These are phyloP conservation scores for Vulpes vulpes DNA, from an alignment of 2,113 vertebrate species.

Conservation along the genomic window DNA sequence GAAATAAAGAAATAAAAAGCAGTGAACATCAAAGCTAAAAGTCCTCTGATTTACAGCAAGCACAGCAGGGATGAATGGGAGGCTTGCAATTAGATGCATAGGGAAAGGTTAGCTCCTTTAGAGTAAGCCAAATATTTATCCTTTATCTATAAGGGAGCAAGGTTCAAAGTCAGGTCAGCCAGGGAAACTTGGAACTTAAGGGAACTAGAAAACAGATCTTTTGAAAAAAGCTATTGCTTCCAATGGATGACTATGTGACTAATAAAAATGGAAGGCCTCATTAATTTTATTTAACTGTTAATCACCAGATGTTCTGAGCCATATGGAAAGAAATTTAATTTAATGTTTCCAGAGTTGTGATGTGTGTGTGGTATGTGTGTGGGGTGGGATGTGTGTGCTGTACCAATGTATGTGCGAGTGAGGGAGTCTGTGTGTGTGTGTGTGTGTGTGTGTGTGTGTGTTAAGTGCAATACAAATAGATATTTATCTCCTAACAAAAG, in stretches of 20 bases:
- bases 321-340: conserved; percentile 47
- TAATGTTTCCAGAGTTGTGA: conserved; percentile 52
- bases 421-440: too few relatives aligned
- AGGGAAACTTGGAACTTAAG: not conserved
- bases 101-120: not conserved
- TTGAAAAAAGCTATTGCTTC: not conserved
- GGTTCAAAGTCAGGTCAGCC: conserved; percentile 55
- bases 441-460: not conserved
- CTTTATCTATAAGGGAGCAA: not conserved
- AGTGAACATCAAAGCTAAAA: not conserved
- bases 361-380: not conserved
- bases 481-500: not conserved
- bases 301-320: conserved; percentile 55
- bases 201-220: conserved; percentile 33
- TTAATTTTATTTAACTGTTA: conserved; percentile 69
- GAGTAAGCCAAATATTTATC: not conserved
- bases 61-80: not conserved
- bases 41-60: conserved; percentile 39
- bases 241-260: not conserved
- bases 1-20: conserved; percentile 30
- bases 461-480: not conserved
- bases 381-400: not conserved
- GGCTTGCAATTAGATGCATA: not conserved
- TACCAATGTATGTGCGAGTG: not conserved
- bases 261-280: not conserved